phyloP scores from a whole-genome alignment of 1,140 invertebrate species.

The Papilio helenus region DNA sequence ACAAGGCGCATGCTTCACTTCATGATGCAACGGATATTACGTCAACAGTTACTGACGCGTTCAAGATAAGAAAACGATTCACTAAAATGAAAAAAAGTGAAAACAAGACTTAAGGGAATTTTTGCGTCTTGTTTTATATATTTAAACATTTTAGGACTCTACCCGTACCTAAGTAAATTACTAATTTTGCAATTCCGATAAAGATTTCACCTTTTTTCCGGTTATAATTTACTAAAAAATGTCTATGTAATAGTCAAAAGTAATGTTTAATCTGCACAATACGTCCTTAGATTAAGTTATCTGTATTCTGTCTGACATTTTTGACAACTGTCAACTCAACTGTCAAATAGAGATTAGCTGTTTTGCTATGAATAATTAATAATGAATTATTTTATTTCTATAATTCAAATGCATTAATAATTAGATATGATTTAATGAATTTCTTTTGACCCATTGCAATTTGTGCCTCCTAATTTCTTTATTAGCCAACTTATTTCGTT shows the following conservation, averaged over 20 bases:
- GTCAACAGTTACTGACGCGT: slow-evolving; percentile 64
- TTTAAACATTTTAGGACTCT: no score
- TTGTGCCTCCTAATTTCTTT: slow-evolving; percentile 25
- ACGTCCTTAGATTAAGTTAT: background rate
- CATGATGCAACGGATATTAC: slow-evolving; percentile 81
- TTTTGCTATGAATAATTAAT: slow-evolving; percentile 27
- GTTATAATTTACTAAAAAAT: no score
- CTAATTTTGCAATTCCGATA: background rate
- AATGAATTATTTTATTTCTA: slow-evolving; percentile 26
- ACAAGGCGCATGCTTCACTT: slow-evolving; percentile 81
- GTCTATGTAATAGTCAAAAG: no score
- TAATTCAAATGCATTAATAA: background rate
- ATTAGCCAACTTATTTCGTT: slow-evolving; percentile 8
- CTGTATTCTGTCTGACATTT: background rate
- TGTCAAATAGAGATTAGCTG: background rate
- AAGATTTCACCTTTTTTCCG: background rate
- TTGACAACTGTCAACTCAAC: background rate
- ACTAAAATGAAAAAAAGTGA: background rate
- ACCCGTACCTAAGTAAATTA: no score
- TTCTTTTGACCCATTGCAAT: slow-evolving; percentile 3
- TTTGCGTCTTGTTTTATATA: no score
- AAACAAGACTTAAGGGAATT: no score
- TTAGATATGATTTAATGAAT: slow-evolving; percentile 29
- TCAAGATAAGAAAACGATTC: slow-evolving; percentile 42
- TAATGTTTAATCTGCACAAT: background rate